These are phyloP conservation scores for Amphiprion clarkii DNA, from an alignment of 2,797 vertebrate genomes.

Conservation along the genomic window DNA sequence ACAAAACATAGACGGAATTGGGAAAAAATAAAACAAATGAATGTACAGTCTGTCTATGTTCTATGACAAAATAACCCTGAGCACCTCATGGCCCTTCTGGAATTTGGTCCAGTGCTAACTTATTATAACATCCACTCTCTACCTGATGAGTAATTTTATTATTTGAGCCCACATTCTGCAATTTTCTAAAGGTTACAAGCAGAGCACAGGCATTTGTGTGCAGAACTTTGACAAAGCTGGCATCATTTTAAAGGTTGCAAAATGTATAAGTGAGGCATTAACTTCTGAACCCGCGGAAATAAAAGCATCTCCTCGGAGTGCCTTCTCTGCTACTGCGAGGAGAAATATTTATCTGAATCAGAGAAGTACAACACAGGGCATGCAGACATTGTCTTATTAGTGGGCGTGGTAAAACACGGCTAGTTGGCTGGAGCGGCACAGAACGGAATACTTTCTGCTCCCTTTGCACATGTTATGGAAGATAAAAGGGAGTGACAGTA, in stretches of 20 bases:
- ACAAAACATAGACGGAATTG: not conserved
- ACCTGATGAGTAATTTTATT: constrained; percentile 60
- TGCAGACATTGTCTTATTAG: constrained; percentile 22
- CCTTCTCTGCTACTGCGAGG: constrained; percentile 36
- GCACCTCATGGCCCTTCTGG: constrained; percentile 10
- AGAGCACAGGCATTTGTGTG: constrained; percentile 66
- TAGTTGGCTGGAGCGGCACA: not conserved
- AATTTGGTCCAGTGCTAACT: constrained; percentile 34
- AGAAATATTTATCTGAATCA: constrained; percentile 52
- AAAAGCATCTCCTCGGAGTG: constrained; percentile 63
- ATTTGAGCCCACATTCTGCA: constrained; percentile 63
- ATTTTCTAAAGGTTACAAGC: constrained; percentile 76
- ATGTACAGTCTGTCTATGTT: not conserved
- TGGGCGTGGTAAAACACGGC: constrained; percentile 13
- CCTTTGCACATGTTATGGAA: constrained; percentile 34
- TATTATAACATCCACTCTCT: constrained; percentile 44
- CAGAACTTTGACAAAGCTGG: constrained; percentile 61
- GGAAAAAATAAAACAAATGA: constrained; percentile 21
- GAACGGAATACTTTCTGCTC: constrained; percentile 35
- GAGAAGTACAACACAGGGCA: constrained; percentile 42
- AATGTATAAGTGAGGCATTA: constrained; percentile 78
- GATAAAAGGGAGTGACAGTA: constrained; percentile 56
- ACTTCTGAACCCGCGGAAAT: constrained; percentile 67
- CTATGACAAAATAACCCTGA: not conserved
- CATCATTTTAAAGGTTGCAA: constrained; percentile 78